phyloP scores from a whole-genome alignment of 92 coral and sea anemone species.

The Pocillopora meandrina region DNA sequence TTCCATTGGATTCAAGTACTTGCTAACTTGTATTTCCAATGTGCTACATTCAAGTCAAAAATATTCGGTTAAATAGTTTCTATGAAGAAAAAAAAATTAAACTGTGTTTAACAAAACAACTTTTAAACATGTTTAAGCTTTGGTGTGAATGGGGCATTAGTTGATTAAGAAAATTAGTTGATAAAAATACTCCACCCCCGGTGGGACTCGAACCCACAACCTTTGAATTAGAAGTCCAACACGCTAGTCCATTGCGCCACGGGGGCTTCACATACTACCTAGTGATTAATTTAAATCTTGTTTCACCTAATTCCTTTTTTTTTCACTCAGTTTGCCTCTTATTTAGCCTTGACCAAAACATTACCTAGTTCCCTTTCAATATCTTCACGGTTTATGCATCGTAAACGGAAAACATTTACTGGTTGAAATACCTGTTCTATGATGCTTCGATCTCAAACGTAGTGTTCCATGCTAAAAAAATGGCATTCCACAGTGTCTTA shows the following conservation, averaged over 20 bases:
- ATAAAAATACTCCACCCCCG: slow-evolving; percentile 4
- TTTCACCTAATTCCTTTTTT: background rate
- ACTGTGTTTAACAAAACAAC: too few species aligned
- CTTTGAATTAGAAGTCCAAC: slow-evolving; percentile 81
- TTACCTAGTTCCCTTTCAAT: background rate
- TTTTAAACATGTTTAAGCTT: too few species aligned
- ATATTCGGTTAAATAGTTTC: too few species aligned
- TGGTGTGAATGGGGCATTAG: too few species aligned
- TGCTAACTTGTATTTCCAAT: too few species aligned
- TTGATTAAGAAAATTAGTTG: background rate
- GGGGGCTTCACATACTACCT: background rate
- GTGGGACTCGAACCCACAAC: slow-evolving; percentile 81
- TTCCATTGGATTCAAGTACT: too few species aligned
- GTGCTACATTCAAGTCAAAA: too few species aligned
- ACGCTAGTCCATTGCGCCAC: slow-evolving; percentile 83
- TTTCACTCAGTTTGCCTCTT: background rate
- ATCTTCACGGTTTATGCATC: background rate
- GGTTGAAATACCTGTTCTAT: background rate
- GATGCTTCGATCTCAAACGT: too few species aligned
- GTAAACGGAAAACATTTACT: background rate
- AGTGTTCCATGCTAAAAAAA: background rate
- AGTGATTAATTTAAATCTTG: background rate
- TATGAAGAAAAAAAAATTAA: too few species aligned
- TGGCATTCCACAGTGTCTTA: too few species aligned
- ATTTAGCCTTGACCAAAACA: background rate